Evolutionary conservation across 35 echinoderm and acorn worm genomes (phyloP), one percentile per base, ranked within the genome.

Genomic region (Nesometra sesokonis): DNA sequence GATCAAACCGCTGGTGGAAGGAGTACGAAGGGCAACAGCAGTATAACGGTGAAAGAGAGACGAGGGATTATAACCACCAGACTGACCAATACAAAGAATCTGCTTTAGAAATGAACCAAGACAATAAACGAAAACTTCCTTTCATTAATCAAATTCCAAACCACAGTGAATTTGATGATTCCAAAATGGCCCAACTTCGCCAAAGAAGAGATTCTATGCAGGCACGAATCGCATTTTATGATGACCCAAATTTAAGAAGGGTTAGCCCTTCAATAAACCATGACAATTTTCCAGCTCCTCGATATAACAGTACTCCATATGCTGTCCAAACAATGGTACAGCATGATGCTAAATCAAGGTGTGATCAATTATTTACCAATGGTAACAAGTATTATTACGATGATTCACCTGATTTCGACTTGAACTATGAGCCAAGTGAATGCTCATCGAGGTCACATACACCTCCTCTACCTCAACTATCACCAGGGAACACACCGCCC

Each of bases 361-460:
- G 21, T 67, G 52, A 67, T 67, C 52, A 27, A 2, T 67, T 67
- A 27, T 67, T 67, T 27, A 43, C 39, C 15, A 43, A 43, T 15
- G 23, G 11, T 27, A 67, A 27, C 2, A 67, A 67, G 9, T 67
- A 67, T 67, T 67, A 67, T 27, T 67, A 67, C 21, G 88, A 89
- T 52, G 78, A 79, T 17, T 31, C 88, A 8, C 84, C 88, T 27
- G 82, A 89, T 34, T 89, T 89, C 84, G 39, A 82, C 17, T 78
- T 84, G 36, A 88, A 93, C 79, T 89, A 93, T 46, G 85, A 89
- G 78, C 32, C 78, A 33, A 91, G 89, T 46, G 93, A 82, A 33
- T 82, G 88, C 33, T 94, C 93, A 0, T 92, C 96, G 0, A 46
- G 93, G 86, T 99, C 96, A 1, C 86, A 90, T 89, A 99, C 96